These are phyloP conservation scores for Heliconius erato DNA, from an alignment of 2,888 invertebrate genomes.

Conservation along the genomic window DNA sequence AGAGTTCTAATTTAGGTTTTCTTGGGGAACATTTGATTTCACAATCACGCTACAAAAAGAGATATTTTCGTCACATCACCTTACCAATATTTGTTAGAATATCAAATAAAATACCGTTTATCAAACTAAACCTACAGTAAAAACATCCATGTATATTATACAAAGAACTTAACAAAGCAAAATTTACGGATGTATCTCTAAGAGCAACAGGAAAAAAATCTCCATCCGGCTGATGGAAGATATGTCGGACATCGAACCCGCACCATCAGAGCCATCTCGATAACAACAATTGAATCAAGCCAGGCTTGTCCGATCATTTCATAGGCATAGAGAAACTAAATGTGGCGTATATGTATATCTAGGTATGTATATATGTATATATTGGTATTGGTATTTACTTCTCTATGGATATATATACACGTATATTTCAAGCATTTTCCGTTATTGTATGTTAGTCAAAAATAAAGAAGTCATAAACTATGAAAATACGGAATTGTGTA, in stretches of 20 bases:
- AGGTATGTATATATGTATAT: too few relatives aligned
- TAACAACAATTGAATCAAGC: slow-evolving; percentile 74
- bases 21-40: too few relatives aligned
- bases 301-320: slow-evolving; percentile 36
- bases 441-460: too few relatives aligned
- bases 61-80: neutral
- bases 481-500: too few relatives aligned
- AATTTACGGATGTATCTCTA: neutral
- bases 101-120: neutral
- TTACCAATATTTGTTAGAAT: neutral
- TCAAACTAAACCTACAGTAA: neutral
- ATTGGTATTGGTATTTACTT: too few relatives aligned
- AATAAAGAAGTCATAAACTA: too few relatives aligned
- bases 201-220: slow-evolving; percentile 22
- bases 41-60: too few relatives aligned
- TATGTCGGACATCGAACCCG: slow-evolving; percentile 69
- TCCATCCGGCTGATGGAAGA: slow-evolving; percentile 50
- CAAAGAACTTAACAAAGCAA: slow-evolving; percentile 5
- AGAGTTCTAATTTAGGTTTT: too few relatives aligned
- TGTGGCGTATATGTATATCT: neutral
- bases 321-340: slow-evolving; percentile 29
- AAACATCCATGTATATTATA: neutral
- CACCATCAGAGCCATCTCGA: slow-evolving; percentile 66
- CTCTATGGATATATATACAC: too few relatives aligned
- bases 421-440: too few relatives aligned